phyloP scores from a whole-genome alignment of 2,888 invertebrate species.

The Drosophila basisetae region DNA sequence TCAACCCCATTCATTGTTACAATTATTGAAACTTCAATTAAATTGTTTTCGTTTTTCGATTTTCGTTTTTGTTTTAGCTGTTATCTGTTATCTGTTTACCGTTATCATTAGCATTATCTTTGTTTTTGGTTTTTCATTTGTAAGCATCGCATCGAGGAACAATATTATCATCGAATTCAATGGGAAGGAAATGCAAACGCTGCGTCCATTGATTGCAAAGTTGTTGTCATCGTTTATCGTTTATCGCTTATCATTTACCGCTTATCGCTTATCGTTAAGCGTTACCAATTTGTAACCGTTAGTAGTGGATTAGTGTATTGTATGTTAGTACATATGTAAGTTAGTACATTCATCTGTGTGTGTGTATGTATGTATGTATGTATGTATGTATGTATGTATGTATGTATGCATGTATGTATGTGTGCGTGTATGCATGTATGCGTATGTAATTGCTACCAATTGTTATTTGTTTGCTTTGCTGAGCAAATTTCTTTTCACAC shows the following conservation, averaged over 20 bases:
- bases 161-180: constrained; percentile 63
- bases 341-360: constrained; percentile 6
- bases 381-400: neutral
- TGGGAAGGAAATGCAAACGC: constrained; percentile 37
- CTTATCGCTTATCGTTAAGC: constrained; percentile 24
- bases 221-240: constrained; percentile 24
- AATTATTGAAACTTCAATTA: constrained; percentile 10
- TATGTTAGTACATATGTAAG: neutral
- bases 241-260: constrained; percentile 11
- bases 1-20: constrained; percentile 18
- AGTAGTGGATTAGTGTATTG: constrained; percentile 29
- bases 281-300: constrained; percentile 32
- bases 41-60: neutral
- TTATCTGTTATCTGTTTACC: neutral
- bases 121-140: constrained; percentile 17
- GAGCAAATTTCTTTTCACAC: constrained; percentile 42
- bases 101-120: constrained; percentile 12
- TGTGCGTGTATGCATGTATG: constrained; percentile 5
- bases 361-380: neutral
- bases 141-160: constrained; percentile 79
- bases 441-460: constrained; percentile 26
- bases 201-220: constrained; percentile 11
- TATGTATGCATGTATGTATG: constrained; percentile 7
- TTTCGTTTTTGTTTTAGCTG: constrained; percentile 3
- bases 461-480: constrained; percentile 13